Base-by-base conservation (phyloP, 2,888 invertebrate species). In the Strigamia crassipes region DNA sequence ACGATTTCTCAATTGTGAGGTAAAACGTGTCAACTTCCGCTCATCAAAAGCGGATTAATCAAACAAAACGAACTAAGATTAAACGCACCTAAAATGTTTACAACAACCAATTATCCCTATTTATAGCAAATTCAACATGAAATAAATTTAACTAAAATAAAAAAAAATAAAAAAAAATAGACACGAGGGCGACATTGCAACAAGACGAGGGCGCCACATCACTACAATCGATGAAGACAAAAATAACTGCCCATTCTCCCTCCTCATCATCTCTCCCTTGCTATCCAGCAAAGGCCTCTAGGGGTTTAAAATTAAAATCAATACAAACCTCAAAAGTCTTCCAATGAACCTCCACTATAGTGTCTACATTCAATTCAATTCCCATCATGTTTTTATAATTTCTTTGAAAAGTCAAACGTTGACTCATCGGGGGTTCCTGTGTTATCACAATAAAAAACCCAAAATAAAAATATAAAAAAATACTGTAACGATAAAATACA, bases 301-400 rank as follows among this genome's bases (percentile, higher is more conserved):
- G 73, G 73, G 73, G 73, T 73, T 73, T 73, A 73, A 73, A 73
- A 73, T 73, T 73, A 73, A 73, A 73, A 73, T 73, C 73, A 73
- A 73, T 73, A 73, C 73, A 73, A 23, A 73, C 73, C 38, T 31
- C 73, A 73, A 13, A 73, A 73, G 27, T 73, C 73, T 31, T 27
- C 27, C 73, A 31, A 73, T 73, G 27, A 73, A 73, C 73, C 73
- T 73, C 31, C 31, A 56, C 18, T 6, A 18, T 56, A 18, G 56
- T 18, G 56, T 5, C 21, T 56, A 56, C 56, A 56, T 56, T 56
- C 18, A 56, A 56, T n/a, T 9, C 46, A n/a, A 46, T 46, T n/a
- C 15, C 56, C 9, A 0, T n/a, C 9, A 56, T 73, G 23, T 73
- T 73, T 73, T 73, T 73, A 15, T 12, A 9, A 9, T 27, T 56